phyloP scores from a whole-genome alignment of 1,140 invertebrate species.

The Acromyrmex echinatior region DNA sequence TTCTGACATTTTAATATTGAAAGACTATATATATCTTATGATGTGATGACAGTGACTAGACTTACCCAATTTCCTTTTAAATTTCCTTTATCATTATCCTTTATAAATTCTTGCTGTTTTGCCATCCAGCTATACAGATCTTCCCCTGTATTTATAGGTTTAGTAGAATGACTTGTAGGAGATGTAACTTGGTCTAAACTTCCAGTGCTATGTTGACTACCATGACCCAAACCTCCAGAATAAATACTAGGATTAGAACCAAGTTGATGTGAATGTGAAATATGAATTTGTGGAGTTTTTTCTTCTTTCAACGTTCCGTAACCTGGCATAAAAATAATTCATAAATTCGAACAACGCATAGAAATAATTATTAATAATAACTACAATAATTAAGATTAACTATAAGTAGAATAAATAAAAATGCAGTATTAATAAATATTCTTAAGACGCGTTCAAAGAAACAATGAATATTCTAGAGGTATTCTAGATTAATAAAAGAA shows the following conservation, averaged over 20 bases:
- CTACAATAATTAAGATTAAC: background rate
- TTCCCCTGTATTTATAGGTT: slow-evolving; percentile 88
- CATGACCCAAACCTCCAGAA: slow-evolving; percentile 86
- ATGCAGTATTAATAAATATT: slow-evolving; percentile 15
- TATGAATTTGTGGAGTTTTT: slow-evolving; percentile 85
- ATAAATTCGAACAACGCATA: slow-evolving; percentile 4
- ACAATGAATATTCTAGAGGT: slow-evolving; percentile 1
- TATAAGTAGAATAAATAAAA: slow-evolving; percentile 16
- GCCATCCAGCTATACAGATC: slow-evolving; percentile 98
- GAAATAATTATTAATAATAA: background rate
- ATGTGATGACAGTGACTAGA: slow-evolving; percentile 13
- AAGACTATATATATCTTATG: background rate
- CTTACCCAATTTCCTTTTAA: slow-evolving; percentile 86
- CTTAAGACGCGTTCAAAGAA: background rate
- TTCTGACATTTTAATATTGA: background rate
- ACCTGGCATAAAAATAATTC: slow-evolving; percentile 85
- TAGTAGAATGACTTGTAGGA: slow-evolving; percentile 81
- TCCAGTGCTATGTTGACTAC: slow-evolving; percentile 85
- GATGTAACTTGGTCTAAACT: slow-evolving; percentile 85
- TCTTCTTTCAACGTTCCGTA: slow-evolving; percentile 92
- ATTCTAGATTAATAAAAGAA: slow-evolving; percentile 21
- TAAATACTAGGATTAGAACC: slow-evolving; percentile 89
- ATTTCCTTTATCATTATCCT: slow-evolving; percentile 85
- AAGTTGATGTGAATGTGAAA: slow-evolving; percentile 85
- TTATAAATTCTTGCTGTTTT: slow-evolving; percentile 93